Evolutionary conservation across 2,888 invertebrate species (phyloP), one percentile per base, ranked within the genome.

Genomic region (Lasioglossum leucozonium): DNA sequence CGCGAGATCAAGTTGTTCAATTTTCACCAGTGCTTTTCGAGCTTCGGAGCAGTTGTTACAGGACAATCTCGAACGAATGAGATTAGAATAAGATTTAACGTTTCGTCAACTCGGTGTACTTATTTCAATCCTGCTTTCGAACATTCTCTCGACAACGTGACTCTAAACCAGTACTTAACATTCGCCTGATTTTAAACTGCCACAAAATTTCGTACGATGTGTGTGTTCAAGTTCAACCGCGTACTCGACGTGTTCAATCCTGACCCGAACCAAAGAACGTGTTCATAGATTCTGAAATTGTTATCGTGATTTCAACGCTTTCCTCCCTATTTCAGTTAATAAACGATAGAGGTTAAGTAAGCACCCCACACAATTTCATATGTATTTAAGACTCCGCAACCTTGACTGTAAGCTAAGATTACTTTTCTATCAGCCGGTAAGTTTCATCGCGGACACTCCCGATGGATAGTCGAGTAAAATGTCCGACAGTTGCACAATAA

Each of bases 351-450:
- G 72, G 42, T 16, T 42, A 30, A 18, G 37, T 30, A 42, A 47
- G 8, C 6, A 47, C 71, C 30, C 16, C 4, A 34, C 30, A 55
- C 67, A 42, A 67, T 26, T 40, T 77, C 40, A 30, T 47, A n/a
- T n/a, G n/a, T n/a, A 80, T 82, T 71, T 47, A 65, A 30, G 26
- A 75, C 51, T n/a, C 42, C 47, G 30, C 81, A 65, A 71, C 62
- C 62, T 75, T 62, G 62, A 42, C 26, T 81, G 18, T 72, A 81
- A 40, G 30, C 44, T 72, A 55, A 58, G 65, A 72, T 34, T 67
- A 72, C 78, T 81, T 75, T 72, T 77, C 42, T 65, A 72, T 76
- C 76, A 65, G 44, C 67, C 80, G 30, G 67, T 79, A 37, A 74
- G 58, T 74, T 58, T 76, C 51, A 65, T 13, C n/a, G 55, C 18